Evolutionary conservation across 2,797 vertebrate genomes (phyloP).

Genomic region (Sebastes reedi): DNA sequence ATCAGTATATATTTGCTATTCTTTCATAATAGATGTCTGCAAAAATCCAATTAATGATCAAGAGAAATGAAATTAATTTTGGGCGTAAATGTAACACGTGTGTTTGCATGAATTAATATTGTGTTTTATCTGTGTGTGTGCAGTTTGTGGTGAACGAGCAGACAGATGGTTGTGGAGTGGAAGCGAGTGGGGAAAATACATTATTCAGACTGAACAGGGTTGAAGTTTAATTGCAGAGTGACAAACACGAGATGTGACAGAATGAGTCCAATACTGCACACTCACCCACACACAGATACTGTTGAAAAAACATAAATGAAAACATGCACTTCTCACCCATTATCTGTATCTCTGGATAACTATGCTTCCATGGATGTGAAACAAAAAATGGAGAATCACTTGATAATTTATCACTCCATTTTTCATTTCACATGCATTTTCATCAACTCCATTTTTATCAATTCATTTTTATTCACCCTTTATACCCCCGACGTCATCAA

Average conservation of each 20-base stretch:
- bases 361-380: too few species aligned
- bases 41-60: neutral
- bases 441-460: too few species aligned
- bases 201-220: slow-evolving; percentile 44
- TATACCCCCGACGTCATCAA: too few species aligned
- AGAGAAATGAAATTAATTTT: neutral
- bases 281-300: neutral
- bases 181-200: slow-evolving; percentile 11
- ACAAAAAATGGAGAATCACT: too few species aligned
- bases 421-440: too few species aligned
- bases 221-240: slow-evolving; percentile 43
- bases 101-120: too few species aligned
- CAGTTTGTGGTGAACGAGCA: neutral
- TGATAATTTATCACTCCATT: too few species aligned
- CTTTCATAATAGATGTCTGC: neutral
- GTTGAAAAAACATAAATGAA: neutral
- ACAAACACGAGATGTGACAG: slow-evolving; percentile 53
- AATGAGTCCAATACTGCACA: slow-evolving; percentile 48
- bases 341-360: too few species aligned
- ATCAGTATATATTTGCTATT: too few species aligned
- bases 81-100: too few species aligned
- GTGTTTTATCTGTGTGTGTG: neutral
- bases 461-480: too few species aligned
- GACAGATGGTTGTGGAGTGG: slow-evolving; percentile 9
- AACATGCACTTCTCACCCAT: neutral